phyloP scores from a whole-genome alignment of 2,888 invertebrate genomes.

The Platycnemis pennipes region DNA sequence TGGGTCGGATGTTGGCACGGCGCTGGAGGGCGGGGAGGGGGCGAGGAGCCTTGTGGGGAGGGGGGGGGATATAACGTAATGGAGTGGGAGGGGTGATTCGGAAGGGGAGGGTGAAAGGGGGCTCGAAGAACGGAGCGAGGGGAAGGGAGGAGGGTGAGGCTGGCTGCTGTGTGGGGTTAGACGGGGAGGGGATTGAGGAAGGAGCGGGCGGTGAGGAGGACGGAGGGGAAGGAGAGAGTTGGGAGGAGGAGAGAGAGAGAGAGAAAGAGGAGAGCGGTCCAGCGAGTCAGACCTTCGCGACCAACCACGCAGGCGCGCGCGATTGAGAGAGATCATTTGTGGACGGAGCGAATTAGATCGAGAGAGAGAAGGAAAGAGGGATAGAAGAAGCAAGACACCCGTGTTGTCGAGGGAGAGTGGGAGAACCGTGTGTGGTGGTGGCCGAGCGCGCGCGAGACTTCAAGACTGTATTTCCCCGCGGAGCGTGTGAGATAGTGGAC shows the following conservation, averaged over 20 bases:
- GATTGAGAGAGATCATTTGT: conserved; percentile 20
- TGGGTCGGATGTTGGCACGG: conserved; percentile 61
- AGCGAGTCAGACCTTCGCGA: conserved; percentile 64
- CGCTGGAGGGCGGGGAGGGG: conserved; percentile 5
- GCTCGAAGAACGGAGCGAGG: not conserved
- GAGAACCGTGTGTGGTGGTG: conserved; percentile 16
- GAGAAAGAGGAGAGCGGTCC: conserved; percentile 48
- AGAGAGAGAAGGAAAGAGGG: not conserved
- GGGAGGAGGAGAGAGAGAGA: not conserved
- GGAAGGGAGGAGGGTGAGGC: not conserved
- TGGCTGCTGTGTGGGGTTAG: too few relatives aligned
- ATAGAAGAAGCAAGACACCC: not conserved
- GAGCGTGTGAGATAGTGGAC: not conserved
- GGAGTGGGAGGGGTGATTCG: not conserved
- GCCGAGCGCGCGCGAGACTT: not conserved
- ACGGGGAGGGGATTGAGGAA: not conserved
- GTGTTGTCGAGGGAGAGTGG: conserved; percentile 47
- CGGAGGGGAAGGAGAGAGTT: not conserved
- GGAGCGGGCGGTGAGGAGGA: not conserved
- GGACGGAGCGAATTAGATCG: conserved; percentile 8
- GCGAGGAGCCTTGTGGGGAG: not conserved
- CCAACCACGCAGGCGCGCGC: conserved; percentile 57
- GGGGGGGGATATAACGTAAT: not conserved
- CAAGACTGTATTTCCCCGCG: not conserved
- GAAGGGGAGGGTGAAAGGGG: not conserved